These are phyloP conservation scores for Sarcophilus harrisii DNA, from an alignment of 2,797 vertebrate genomes.

Conservation along the genomic window DNA sequence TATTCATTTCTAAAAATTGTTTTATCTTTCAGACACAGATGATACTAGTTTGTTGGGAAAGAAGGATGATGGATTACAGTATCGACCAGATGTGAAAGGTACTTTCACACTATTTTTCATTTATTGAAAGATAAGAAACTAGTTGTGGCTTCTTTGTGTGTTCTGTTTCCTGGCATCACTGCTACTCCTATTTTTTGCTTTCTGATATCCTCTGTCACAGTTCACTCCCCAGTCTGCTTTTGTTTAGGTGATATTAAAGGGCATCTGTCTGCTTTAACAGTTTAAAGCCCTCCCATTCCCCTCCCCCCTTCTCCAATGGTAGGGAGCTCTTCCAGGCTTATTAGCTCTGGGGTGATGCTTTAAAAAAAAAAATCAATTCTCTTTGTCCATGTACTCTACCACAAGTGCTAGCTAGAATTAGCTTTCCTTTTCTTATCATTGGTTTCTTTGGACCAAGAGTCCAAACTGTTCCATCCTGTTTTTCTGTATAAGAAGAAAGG, in stretches of 20 bases:
- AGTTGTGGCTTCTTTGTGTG: conserved; percentile 34
- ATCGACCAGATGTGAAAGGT: conserved; percentile 93
- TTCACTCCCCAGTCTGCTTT: neutral
- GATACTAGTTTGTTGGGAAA: conserved; percentile 88
- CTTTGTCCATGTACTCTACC: neutral
- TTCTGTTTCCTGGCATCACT: neutral
- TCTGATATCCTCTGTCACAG: neutral
- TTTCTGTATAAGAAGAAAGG: neutral
- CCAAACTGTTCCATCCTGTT: neutral
- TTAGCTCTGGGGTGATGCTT: neutral
- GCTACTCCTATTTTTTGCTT: accelerated
- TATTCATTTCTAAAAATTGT: conserved; percentile 52
- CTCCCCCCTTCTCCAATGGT: neutral
- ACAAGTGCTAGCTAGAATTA: neutral
- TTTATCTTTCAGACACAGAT: conserved; percentile 87
- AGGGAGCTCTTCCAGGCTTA: neutral
- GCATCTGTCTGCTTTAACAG: neutral
- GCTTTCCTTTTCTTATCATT: neutral
- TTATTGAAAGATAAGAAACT: neutral
- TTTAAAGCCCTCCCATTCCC: neutral
- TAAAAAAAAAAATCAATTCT: neutral
- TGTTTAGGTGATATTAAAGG: neutral
- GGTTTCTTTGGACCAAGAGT: no score
- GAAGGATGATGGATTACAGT: conserved; percentile 92
- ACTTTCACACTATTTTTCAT: conserved; percentile 46